phyloP scores from a whole-genome alignment of 2,888 invertebrate species.

The Antitype chi region DNA sequence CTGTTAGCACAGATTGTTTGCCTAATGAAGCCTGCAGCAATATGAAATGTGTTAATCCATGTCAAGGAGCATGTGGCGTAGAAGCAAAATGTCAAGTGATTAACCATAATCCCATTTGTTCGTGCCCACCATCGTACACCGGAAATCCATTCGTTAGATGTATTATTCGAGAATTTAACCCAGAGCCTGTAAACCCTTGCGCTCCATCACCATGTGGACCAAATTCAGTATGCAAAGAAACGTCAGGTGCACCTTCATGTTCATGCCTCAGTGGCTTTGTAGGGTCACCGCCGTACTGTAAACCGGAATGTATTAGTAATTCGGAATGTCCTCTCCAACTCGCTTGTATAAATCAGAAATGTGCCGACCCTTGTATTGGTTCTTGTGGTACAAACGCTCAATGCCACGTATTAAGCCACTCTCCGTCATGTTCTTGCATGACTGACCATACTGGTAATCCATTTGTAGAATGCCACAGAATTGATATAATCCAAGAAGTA shows the following conservation, averaged over 20 bases:
- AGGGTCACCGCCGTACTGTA: constrained; percentile 94
- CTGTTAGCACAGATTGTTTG: constrained; percentile 93
- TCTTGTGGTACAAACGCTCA: constrained; percentile 94
- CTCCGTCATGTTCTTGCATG: constrained; percentile 93
- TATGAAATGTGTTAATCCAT: constrained; percentile 95
- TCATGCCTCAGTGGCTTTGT: constrained; percentile 93
- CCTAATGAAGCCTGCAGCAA: constrained; percentile 94
- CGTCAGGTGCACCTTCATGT: constrained; percentile 93
- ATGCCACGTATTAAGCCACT: constrained; percentile 94
- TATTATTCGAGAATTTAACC: constrained; percentile 85
- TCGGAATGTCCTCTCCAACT: constrained; percentile 93
- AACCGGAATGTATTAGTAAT: constrained; percentile 95
- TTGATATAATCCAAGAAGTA: constrained; percentile 81
- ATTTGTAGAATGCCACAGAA: constrained; percentile 91
- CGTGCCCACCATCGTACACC: constrained; percentile 92
- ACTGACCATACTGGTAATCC: constrained; percentile 94
- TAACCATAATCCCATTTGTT: constrained; percentile 95
- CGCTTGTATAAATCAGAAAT: constrained; percentile 95
- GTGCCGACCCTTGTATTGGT: constrained; percentile 93
- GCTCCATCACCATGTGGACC: constrained; percentile 95
- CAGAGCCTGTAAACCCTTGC: constrained; percentile 92
- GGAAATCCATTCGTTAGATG: constrained; percentile 95
- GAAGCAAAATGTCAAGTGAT: constrained; percentile 94
- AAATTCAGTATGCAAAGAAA: constrained; percentile 93
- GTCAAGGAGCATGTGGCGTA: constrained; percentile 95